Percentiles rank a stretch among this genome's conserved stretches.
Evolutionary conservation across 2,113 vertebrate species (phyloP).

Genomic region (Odobenus rosmarus): DNA sequence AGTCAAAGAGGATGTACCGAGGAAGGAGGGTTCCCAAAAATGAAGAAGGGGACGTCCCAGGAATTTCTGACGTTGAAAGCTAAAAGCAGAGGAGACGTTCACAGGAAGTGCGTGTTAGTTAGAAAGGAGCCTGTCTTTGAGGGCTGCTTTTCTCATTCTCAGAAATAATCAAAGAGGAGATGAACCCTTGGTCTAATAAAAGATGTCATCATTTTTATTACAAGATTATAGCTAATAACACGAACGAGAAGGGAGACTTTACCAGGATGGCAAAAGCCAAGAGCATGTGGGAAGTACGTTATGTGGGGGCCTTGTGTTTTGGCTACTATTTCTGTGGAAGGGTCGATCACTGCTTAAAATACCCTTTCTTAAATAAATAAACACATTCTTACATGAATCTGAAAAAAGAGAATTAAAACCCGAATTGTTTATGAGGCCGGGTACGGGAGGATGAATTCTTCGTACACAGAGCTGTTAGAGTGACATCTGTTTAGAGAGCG

Average conservation of each 20-base stretch:
- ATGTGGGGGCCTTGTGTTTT: background rate
- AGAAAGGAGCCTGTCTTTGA: background rate
- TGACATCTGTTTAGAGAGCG: background rate
- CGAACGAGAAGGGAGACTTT: background rate
- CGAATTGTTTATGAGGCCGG: background rate
- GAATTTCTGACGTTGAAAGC: background rate
- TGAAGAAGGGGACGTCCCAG: accelerated
- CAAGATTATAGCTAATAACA: no score
- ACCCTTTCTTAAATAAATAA: background rate
- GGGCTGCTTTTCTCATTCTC: background rate
- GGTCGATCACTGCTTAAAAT: background rate
- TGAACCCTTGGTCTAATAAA: background rate
- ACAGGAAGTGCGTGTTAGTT: background rate
- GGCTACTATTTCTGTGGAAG: background rate
- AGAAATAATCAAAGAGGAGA: background rate
- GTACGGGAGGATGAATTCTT: background rate
- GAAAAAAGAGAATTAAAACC: background rate
- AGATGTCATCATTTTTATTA: background rate
- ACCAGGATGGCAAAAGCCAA: background rate
- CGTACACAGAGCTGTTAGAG: background rate
- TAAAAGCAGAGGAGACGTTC: accelerated
- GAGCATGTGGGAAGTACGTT: background rate
- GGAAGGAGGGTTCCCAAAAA: accelerated
- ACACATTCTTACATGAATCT: background rate
- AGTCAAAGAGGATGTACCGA: background rate